phyloP scores from a whole-genome alignment of 2,113 vertebrate genomes.

The Salminus brasiliensis region DNA sequence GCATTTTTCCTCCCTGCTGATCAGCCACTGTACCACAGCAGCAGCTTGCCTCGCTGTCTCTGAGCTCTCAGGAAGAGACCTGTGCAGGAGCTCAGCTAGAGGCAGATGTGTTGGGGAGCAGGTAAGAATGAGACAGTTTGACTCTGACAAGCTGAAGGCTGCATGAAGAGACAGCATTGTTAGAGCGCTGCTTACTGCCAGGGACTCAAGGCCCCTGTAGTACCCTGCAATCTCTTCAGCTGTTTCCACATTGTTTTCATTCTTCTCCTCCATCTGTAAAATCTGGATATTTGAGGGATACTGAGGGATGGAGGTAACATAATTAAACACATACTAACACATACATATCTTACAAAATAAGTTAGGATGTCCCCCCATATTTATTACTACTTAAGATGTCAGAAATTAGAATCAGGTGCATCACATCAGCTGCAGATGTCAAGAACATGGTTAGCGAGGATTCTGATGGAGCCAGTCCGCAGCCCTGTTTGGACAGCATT shows the following conservation, averaged over 20 bases:
- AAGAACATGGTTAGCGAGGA: too few species aligned
- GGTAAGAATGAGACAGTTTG: slow-evolving; percentile 16
- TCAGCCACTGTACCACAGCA: neutral
- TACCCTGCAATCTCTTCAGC: neutral
- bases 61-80: too few species aligned
- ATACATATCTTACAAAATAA: too few species aligned
- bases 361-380: too few species aligned
- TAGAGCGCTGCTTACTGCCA: neutral
- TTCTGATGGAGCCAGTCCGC: too few species aligned
- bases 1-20: slow-evolving; percentile 50
- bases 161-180: slow-evolving; percentile 4
- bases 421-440: too few species aligned
- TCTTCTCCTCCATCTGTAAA: neutral
- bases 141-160: slow-evolving; percentile 22
- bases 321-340: too few species aligned
- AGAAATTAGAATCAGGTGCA: too few species aligned
- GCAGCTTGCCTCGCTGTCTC: neutral
- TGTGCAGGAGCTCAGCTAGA: neutral
- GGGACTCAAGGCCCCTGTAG: neutral
- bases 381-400: too few species aligned
- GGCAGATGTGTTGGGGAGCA: neutral
- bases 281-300: too few species aligned
- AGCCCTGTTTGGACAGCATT: too few species aligned
- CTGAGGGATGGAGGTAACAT: too few species aligned
- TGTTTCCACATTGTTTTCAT: neutral